These are phyloP conservation scores for Phortica variegata DNA, from an alignment of 1,140 invertebrate genomes.

Conservation along the genomic window DNA sequence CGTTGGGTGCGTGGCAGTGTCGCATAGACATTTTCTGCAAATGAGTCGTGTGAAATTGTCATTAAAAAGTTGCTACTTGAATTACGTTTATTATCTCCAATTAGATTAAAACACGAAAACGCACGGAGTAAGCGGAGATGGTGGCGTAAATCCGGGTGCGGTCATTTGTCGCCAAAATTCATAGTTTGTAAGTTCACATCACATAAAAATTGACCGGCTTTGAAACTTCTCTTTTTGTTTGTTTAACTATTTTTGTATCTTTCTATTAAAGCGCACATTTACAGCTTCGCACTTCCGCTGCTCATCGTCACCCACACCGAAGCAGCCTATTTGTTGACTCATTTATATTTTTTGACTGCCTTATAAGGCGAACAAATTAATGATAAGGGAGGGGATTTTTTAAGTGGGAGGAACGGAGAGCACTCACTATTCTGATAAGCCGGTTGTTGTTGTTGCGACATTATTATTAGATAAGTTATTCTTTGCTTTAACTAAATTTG, in stretches of 20 bases:
- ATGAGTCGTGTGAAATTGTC: slow-evolving; percentile 13
- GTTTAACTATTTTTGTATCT: slow-evolving; percentile 16
- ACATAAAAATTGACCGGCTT: slow-evolving; percentile 31
- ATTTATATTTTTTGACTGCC: slow-evolving; percentile 21
- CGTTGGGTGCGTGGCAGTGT: slow-evolving; percentile 89
- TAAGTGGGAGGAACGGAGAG: slow-evolving; percentile 1
- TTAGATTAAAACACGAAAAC: background rate
- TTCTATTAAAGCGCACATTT: too few relatives aligned
- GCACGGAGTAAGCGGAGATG: background rate
- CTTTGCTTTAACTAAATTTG: slow-evolving; percentile 19
- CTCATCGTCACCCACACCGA: too few relatives aligned
- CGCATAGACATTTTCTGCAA: slow-evolving; percentile 86
- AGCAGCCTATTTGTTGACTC: slow-evolving; percentile 40
- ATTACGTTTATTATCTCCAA: too few relatives aligned
- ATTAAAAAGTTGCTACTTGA: slow-evolving; percentile 9
- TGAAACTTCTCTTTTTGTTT: slow-evolving; percentile 36
- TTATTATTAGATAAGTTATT: slow-evolving; percentile 13
- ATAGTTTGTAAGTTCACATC: slow-evolving; percentile 11
- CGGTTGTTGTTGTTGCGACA: slow-evolving; percentile 51
- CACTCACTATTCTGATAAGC: slow-evolving; percentile 54
- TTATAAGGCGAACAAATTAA: background rate
- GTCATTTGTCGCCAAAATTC: slow-evolving; percentile 12
- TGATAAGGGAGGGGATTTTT: slow-evolving; percentile 9
- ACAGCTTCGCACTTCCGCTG: too few relatives aligned
- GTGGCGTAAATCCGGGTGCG: slow-evolving; percentile 28